These are phyloP conservation scores for Sebastes elongatus DNA, from an alignment of 2,797 vertebrate genomes.

Conservation along the genomic window DNA sequence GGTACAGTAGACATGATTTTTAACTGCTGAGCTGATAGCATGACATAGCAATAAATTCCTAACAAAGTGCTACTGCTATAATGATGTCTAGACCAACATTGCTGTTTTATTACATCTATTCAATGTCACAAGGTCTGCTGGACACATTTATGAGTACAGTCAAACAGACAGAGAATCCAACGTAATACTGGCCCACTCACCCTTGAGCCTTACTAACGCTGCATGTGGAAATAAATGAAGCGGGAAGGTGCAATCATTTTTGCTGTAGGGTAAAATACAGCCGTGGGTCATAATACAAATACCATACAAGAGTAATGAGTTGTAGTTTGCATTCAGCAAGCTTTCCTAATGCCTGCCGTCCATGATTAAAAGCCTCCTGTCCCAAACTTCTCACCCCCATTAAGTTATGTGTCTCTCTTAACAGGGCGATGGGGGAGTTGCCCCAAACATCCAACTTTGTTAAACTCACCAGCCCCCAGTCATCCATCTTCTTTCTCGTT, in stretches of 20 bases:
- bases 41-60: not conserved
- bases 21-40: not conserved
- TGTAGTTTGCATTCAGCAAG: conserved; percentile 23
- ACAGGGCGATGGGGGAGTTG: conserved; percentile 3
- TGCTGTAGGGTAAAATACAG: conserved; percentile 7
- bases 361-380: conserved; percentile 56
- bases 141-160: not conserved
- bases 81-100: not conserved
- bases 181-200: not conserved
- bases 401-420: conserved; percentile 37
- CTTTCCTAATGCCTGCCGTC: not conserved
- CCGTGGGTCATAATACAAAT: conserved; percentile 10
- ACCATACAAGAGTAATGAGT: conserved; percentile 15
- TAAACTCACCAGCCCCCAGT: conserved; percentile 32
- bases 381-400: conserved; percentile 23
- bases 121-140: not conserved
- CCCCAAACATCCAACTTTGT: conserved; percentile 47
- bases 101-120: not conserved
- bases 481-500: conserved; percentile 72
- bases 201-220: not conserved
- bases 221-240: not conserved
- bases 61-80: not conserved
- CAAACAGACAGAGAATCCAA: not conserved
- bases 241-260: not conserved
- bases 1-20: not conserved